phyloP scores from a whole-genome alignment of 1,140 invertebrate species.

The Plectrocnemia conspersa region DNA sequence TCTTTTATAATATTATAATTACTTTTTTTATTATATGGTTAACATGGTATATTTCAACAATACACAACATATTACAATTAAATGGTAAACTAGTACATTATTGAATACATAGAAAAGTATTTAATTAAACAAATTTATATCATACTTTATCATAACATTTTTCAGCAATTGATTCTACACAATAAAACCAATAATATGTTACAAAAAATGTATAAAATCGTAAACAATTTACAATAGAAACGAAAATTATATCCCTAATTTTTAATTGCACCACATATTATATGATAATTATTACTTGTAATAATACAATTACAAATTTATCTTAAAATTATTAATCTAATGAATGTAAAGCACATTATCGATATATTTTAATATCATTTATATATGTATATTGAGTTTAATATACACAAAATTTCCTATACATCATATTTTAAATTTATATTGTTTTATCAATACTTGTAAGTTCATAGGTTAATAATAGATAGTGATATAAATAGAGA shows the following conservation, averaged over 20 bases:
- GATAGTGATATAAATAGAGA: background rate
- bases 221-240: no score
- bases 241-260: background rate
- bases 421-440: background rate
- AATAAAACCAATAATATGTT: no score
- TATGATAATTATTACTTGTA: slow-evolving; percentile 10
- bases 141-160: no score
- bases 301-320: slow-evolving; percentile 11
- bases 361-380: slow-evolving; percentile 15
- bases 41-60: no score
- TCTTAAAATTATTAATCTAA: slow-evolving; percentile 5
- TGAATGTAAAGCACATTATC: slow-evolving; percentile 22
- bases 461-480: slow-evolving; percentile 4
- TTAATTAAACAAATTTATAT: no score
- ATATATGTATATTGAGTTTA: background rate
- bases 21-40: no score
- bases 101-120: no score
- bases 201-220: no score
- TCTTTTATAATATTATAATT: no score
- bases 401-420: slow-evolving; percentile 1
- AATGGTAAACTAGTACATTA: no score
- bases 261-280: slow-evolving; percentile 19
- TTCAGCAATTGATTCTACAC: no score
- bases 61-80: no score
- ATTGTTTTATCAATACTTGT: slow-evolving; percentile 1